Conservation (phyloP, 1,140 invertebrate species). For the Liolophura sinensis region DNA sequence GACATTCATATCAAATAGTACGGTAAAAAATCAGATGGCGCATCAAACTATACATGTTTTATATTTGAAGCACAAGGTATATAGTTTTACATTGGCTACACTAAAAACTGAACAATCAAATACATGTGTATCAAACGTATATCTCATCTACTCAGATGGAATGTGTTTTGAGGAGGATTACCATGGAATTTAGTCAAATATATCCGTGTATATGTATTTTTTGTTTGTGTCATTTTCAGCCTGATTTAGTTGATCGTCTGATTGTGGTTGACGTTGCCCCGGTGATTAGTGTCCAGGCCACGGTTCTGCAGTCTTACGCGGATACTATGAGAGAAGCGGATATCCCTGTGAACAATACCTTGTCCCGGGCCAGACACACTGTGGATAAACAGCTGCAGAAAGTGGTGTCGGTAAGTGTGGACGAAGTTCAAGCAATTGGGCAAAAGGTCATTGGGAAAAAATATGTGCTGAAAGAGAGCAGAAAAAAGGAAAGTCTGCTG, state of each 20-base stretch:
- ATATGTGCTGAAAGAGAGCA: background rate
- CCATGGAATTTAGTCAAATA: background rate
- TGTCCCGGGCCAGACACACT: conserved; percentile 18
- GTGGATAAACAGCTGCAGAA: conserved; percentile 19
- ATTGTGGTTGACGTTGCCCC: conserved; percentile 86
- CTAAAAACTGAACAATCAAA: no score
- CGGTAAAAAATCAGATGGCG: no score
- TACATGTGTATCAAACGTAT: no score
- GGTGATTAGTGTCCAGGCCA: conserved; percentile 67
- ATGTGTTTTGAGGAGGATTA: no score
- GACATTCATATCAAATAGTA: no score
- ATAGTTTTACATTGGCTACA: no score
- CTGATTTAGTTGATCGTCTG: conserved; percentile 75
- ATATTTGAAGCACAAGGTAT: no score
- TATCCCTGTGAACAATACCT: conserved; percentile 2
- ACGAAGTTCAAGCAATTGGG: background rate
- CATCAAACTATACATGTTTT: no score
- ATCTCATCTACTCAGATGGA: no score
- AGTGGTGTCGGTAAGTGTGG: conserved; percentile 23
- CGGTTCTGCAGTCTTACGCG: conserved; percentile 68
- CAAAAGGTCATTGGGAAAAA: background rate
- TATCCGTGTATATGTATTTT: conserved; percentile 1
- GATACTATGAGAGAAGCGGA: conserved; percentile 65
- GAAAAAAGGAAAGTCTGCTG: background rate
- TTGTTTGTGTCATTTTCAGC: conserved; percentile 61